A percentile compares a stretch with the other conserved stretches of the same genome.
phyloP scores from a whole-genome alignment of 2,113 vertebrate species.

The Nerophis ophidion region DNA sequence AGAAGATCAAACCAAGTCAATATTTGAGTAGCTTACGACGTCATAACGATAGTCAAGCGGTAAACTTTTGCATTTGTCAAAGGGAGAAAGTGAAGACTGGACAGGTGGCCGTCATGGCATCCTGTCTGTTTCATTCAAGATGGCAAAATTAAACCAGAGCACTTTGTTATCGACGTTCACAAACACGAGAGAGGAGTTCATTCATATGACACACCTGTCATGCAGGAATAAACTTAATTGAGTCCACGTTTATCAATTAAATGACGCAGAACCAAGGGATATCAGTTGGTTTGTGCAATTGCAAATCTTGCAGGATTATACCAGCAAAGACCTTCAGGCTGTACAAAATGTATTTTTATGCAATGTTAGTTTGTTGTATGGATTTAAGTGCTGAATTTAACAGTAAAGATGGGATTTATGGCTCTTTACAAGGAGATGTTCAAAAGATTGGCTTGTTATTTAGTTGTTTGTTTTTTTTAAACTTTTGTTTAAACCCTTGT shows the following conservation, averaged over 20 bases:
- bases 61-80: constrained; percentile 30
- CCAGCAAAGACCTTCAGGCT: constrained; percentile 17
- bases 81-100: constrained; percentile 15
- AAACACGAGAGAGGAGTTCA: constrained; percentile 11
- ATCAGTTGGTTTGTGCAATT: constrained; percentile 42
- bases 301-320: constrained; percentile 54
- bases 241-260: constrained; percentile 41
- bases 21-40: constrained; percentile 30
- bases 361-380: constrained; percentile 13
- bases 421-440: no score
- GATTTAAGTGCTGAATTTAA: constrained; percentile 14
- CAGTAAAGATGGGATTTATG: no score
- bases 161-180: neutral
- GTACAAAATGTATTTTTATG: constrained; percentile 5
- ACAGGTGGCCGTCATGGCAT: constrained; percentile 15
- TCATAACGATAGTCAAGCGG: constrained; percentile 3
- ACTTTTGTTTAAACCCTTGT: no score
- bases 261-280: constrained; percentile 31
- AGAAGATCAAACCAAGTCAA: constrained; percentile 46
- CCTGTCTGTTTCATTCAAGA: constrained; percentile 3
- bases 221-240: constrained; percentile 38
- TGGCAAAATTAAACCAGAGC: neutral
- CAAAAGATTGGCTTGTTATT: no score
- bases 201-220: no score
- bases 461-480: no score